Conservation (phyloP, 2,888 invertebrate species). For the Cryptus viduatorius region DNA sequence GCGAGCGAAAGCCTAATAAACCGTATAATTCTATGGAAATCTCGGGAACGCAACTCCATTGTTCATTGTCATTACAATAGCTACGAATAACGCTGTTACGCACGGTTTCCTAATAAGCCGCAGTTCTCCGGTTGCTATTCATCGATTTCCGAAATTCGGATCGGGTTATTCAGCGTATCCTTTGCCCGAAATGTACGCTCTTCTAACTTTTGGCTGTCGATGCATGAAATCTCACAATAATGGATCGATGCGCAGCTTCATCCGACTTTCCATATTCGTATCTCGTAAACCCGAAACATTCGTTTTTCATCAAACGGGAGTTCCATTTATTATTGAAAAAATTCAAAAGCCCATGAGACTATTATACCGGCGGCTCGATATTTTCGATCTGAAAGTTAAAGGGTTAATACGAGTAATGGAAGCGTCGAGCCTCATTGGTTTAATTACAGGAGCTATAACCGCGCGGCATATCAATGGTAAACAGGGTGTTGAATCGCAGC, state of each 20-base stretch:
- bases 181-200: too few species aligned
- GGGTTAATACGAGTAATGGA: slow-evolving; percentile 54
- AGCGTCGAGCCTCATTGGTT: slow-evolving; percentile 49
- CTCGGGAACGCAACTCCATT: neutral
- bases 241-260: neutral
- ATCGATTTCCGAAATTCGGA: neutral
- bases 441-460: slow-evolving; percentile 55
- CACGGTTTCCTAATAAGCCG: neutral
- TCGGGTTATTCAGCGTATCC: too few species aligned
- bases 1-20: neutral
- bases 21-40: neutral
- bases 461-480: slow-evolving; percentile 31
- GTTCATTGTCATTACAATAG: slow-evolving; percentile 1
- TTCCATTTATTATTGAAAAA: neutral
- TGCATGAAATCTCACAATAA: neutral
- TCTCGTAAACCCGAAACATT: neutral
- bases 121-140: neutral
- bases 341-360: neutral
- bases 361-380: neutral
- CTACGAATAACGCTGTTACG: neutral
- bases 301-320: neutral
- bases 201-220: too few species aligned
- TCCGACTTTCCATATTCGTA: neutral
- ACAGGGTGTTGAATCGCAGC: neutral
- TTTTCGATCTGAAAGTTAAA: neutral